Conservation (phyloP, 1,140 invertebrate genomes). For the Trichonephila clavipes region DNA sequence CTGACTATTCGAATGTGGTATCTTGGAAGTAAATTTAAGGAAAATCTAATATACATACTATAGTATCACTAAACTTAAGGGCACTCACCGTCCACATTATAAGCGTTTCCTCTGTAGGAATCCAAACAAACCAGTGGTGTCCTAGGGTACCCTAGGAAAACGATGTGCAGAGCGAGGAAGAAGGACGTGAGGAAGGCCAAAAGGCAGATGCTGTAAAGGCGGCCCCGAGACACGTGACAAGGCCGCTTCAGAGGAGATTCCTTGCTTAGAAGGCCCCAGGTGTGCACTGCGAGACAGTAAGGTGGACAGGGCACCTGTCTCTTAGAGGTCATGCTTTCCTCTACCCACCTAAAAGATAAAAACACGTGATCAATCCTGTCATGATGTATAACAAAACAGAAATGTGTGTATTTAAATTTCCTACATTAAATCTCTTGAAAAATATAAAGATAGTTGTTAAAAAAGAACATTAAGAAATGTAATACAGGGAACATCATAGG, state of each 20-base stretch:
- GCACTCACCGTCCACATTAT: slow-evolving; percentile 27
- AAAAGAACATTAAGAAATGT: too few relatives aligned
- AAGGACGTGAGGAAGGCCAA: slow-evolving; percentile 70
- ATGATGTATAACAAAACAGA: too few relatives aligned
- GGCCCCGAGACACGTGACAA: slow-evolving; percentile 64
- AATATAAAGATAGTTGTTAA: too few relatives aligned
- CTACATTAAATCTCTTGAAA: too few relatives aligned
- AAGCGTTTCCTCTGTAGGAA: slow-evolving; percentile 60
- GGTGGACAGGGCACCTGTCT: slow-evolving; percentile 64
- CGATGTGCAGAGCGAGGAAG: slow-evolving; percentile 72
- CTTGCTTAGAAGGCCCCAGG: slow-evolving; percentile 50
- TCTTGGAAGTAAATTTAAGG: too few relatives aligned
- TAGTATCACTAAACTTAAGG: too few relatives aligned
- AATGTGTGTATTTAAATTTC: too few relatives aligned
- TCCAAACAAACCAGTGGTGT: slow-evolving; percentile 55
- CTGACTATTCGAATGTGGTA: too few relatives aligned
- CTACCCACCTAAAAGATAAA: slow-evolving; percentile 65
- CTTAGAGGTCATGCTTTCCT: slow-evolving; percentile 69
- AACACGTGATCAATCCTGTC: too few relatives aligned
- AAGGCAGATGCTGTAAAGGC: slow-evolving; percentile 74
- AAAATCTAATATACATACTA: too few relatives aligned
- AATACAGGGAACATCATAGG: too few relatives aligned
- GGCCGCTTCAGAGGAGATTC: slow-evolving; percentile 22
- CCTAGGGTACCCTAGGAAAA: slow-evolving; percentile 64
- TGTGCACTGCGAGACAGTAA: slow-evolving; percentile 49